Evolutionary conservation across 2,113 vertebrate genomes (phyloP).

Genomic region (Struthio camelus): DNA sequence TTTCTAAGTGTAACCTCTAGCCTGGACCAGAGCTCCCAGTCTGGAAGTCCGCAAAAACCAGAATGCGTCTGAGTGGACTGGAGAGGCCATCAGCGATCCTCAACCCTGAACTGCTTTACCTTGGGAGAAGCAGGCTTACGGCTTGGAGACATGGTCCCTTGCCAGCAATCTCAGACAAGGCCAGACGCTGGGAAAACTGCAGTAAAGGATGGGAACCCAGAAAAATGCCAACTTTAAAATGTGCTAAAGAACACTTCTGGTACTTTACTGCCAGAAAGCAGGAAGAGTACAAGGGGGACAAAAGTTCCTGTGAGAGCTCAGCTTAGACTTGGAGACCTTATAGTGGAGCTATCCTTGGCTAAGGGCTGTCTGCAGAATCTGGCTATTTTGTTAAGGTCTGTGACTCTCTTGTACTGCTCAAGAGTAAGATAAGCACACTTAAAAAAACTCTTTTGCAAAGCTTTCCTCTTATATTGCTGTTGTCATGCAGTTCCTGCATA

Average conservation of each 20-base stretch:
- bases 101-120: background rate
- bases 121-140: background rate
- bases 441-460: background rate
- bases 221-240: background rate
- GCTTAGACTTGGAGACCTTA: accelerated
- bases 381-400: background rate
- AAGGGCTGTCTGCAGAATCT: background rate
- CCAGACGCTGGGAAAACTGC: background rate
- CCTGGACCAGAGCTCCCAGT: background rate
- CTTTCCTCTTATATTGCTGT: background rate
- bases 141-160: accelerated
- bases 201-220: background rate
- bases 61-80: accelerated
- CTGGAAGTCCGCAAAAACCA: background rate
- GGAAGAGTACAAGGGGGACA: background rate
- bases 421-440: accelerated
- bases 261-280: accelerated
- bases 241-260: background rate
- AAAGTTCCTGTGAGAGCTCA: background rate
- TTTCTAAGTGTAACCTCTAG: accelerated
- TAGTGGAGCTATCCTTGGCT: background rate
- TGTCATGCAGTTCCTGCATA: too few relatives aligned
- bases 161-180: accelerated
- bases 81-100: background rate
- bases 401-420: background rate